Base-by-base conservation (phyloP, 2,113 vertebrate genomes). In the Pseudopipra pipra region DNA sequence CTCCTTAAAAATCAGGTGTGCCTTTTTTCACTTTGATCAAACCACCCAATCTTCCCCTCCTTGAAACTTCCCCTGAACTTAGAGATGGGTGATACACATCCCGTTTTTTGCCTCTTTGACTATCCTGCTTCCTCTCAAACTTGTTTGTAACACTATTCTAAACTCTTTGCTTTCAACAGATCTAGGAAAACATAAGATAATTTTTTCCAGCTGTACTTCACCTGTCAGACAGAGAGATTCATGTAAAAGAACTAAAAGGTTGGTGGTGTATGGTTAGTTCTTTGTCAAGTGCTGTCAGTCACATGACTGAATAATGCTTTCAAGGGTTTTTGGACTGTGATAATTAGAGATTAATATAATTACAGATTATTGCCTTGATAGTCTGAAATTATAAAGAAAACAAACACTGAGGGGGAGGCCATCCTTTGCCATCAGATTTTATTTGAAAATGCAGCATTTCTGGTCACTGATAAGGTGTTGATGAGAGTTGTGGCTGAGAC, bases 201-300 rank as follows among this genome's bases (percentile, higher is more conserved):
- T 98, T 96, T 98, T 98, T 54, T 97, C 97, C 33, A 90, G 92
- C 21, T 95, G 89, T 58, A 86, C 98, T 9, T 98, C 98, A 87
- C 97, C 98, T 22, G 96, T 93, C 52, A 98, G 98, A 93, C 95
- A 93, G 90, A 97, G 98, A 80, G 98, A 98, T 27, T 87, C 98
- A 11, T 98, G 94, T 97, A 98, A 98, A 93, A 98, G 97, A 91
- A 94, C 96, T 52, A 98, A 97, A 97, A 98, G 99, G 99, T 99
- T 90, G 63, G 97, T 92, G 33, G 97, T 92, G 33, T 39, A 58
- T 24, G 8, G 19, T 41, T 77, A 33, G 25, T 30, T 73, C 6
- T 33, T 90, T 70, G 54, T 55, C n/a, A 31, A 51, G 31, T 31
- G 47, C 35, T 70, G 37, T 52, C 51, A 28, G 11, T 74, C 27